Evolutionary conservation across 2,113 vertebrate species (phyloP).

Genomic region (Plecotus auritus): DNA sequence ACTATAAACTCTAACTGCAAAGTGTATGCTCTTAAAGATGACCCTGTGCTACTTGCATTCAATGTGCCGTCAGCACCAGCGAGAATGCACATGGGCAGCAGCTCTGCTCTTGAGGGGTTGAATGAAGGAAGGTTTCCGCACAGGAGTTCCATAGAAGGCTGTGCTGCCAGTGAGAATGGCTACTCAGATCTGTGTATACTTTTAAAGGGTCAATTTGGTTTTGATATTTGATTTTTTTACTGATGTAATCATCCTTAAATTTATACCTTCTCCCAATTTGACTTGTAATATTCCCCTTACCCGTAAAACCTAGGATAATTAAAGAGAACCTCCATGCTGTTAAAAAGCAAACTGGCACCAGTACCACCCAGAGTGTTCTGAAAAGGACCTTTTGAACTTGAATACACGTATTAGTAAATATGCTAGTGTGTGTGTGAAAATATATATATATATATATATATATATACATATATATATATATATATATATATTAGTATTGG

Average conservation of each 20-base stretch:
- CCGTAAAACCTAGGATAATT: not conserved
- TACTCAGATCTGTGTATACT: not conserved
- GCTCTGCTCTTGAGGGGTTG: fast-evolving
- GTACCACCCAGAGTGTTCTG: not conserved
- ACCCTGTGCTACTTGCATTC: not conserved
- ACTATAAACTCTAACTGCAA: not conserved
- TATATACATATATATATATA: not conserved
- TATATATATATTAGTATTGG: not conserved
- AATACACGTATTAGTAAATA: not conserved
- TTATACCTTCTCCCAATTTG: not conserved
- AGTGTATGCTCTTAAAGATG: not conserved
- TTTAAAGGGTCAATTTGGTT: not conserved
- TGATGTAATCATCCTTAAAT: not conserved
- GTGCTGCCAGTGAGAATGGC: fast-evolving
- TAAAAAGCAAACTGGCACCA: not conserved
- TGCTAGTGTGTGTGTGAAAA: too few relatives aligned
- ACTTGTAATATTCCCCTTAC: not conserved
- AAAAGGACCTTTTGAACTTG: not conserved
- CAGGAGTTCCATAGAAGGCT: not conserved
- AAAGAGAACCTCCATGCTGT: not conserved
- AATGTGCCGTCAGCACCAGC: not conserved
- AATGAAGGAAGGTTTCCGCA: not conserved
- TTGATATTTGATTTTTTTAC: not conserved
- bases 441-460: not conserved
- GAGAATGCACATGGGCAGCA: not conserved